Conservation (phyloP, 2,797 vertebrate genomes). For the Harpagifer antarcticus region DNA sequence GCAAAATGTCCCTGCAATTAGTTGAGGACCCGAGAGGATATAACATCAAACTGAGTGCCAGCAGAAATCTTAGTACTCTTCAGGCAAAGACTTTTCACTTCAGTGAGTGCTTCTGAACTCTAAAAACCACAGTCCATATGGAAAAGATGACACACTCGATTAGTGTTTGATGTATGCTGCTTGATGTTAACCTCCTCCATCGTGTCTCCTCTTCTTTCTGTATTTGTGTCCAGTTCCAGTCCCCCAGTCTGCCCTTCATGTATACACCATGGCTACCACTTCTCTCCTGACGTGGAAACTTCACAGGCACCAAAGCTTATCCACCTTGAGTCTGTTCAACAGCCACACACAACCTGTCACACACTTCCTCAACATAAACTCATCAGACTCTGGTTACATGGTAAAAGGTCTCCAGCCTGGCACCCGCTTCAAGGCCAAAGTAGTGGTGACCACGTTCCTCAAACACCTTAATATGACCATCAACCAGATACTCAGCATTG, state of each 20-base stretch:
- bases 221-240: slow-evolving; percentile 62
- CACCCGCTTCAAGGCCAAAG: slow-evolving; percentile 78
- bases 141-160: background rate
- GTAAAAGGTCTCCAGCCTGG: slow-evolving; percentile 84
- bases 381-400: slow-evolving; percentile 64
- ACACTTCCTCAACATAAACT: slow-evolving; percentile 41
- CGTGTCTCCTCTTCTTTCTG: slow-evolving; percentile 5
- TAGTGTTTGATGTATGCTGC: background rate
- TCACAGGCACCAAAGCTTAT: slow-evolving; percentile 50
- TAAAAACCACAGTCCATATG: background rate
- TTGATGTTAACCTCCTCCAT: background rate
- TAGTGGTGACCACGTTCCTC: slow-evolving; percentile 80
- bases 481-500: slow-evolving; percentile 83
- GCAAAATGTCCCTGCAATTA: slow-evolving; percentile 71
- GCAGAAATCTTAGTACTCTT: slow-evolving; percentile 61
- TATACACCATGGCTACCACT: slow-evolving; percentile 60
- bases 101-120: slow-evolving; percentile 76
- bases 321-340: slow-evolving; percentile 60
- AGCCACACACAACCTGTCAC: slow-evolving; percentile 38
- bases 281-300: slow-evolving; percentile 69
- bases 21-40: slow-evolving; percentile 82
- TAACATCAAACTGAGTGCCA: slow-evolving; percentile 81
- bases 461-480: slow-evolving; percentile 77
- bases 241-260: slow-evolving; percentile 53
- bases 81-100: slow-evolving; percentile 83